Percentiles rank a stretch among this genome's conserved stretches.
phyloP scores from a whole-genome alignment of 2,113 vertebrate species.

The Nestor notabilis region DNA sequence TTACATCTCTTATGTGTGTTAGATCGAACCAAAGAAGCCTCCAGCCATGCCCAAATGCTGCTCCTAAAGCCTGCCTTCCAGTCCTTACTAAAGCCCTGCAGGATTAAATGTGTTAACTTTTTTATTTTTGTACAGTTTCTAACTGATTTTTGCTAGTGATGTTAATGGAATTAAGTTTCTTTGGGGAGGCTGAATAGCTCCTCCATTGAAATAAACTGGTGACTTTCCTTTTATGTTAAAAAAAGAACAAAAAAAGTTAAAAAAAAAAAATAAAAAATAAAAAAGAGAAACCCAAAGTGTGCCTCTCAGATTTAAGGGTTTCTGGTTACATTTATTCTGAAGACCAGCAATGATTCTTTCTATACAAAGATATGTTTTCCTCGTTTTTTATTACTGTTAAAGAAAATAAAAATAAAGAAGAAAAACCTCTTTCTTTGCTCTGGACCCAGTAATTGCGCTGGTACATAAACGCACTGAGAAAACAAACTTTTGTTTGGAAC shows the following conservation, averaged over 20 bases:
- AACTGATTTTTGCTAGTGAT: slow-evolving; percentile 92
- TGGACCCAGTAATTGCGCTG: slow-evolving; percentile 97
- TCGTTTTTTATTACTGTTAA: slow-evolving; percentile 92
- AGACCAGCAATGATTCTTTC: slow-evolving; percentile 99
- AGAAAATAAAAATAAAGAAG: slow-evolving; percentile 72
- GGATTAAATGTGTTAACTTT: slow-evolving; percentile 84
- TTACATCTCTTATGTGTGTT: slow-evolving; percentile 89
- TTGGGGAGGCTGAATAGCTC: slow-evolving; percentile 76
- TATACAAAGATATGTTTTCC: slow-evolving; percentile 94
- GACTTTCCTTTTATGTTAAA: slow-evolving; percentile 83
- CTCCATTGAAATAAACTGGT: slow-evolving; percentile 80
- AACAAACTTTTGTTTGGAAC: slow-evolving; percentile 89
- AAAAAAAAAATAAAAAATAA: slow-evolving; percentile 62
- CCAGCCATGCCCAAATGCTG: slow-evolving; percentile 98
- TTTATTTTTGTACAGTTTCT: slow-evolving; percentile 93
- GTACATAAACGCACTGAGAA: slow-evolving; percentile 98
- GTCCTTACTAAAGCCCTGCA: slow-evolving; percentile 95
- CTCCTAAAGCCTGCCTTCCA: slow-evolving; percentile 95
- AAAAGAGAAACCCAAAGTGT: slow-evolving; percentile 90
- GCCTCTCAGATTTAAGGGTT: slow-evolving; percentile 99
- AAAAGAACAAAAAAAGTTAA: slow-evolving; percentile 61
- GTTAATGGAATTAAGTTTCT: slow-evolving; percentile 89
- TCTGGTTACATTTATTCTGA: slow-evolving; percentile 92
- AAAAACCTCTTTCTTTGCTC: slow-evolving; percentile 93
- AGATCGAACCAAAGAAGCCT: slow-evolving; percentile 99